These are phyloP conservation scores for Polypterus senegalus DNA, from an alignment of 2,113 vertebrate species.

Conservation along the genomic window DNA sequence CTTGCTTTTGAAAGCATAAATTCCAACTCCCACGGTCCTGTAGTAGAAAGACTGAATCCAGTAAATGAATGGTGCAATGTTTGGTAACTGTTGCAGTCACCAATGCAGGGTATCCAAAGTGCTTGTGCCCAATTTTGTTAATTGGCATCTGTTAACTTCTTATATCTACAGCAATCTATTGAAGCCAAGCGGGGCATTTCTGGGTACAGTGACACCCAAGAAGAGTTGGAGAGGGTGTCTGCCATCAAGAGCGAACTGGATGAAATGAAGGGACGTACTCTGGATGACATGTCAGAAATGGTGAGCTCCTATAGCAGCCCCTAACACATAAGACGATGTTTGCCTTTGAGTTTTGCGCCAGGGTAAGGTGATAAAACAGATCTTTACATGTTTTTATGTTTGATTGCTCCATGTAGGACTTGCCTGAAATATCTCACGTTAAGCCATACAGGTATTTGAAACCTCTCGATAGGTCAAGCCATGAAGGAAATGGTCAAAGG, in stretches of 20 bases:
- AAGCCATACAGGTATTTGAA: too few species aligned
- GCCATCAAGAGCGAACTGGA: conserved; percentile 90
- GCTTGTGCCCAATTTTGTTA: neutral
- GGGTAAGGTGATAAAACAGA: too few species aligned
- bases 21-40: too few species aligned
- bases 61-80: too few species aligned
- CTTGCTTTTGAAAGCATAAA: too few species aligned
- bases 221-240: conserved; percentile 85
- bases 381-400: too few species aligned
- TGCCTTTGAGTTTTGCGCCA: too few species aligned
- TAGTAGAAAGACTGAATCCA: too few species aligned
- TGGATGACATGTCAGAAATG: conserved; percentile 94
- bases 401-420: too few species aligned
- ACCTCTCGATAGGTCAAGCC: neutral
- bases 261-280: conserved; percentile 76
- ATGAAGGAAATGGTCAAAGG: conserved; percentile 1
- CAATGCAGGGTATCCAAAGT: neutral
- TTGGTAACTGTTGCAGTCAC: too few species aligned
- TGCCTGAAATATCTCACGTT: too few species aligned
- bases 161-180: conserved; percentile 58
- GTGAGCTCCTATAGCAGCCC: conserved; percentile 36
- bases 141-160: conserved; percentile 14
- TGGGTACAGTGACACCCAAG: conserved; percentile 84
- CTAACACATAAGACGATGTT: too few species aligned
- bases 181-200: conserved; percentile 85